Percentiles rank a stretch among this genome's conserved stretches.
phyloP scores from a whole-genome alignment of 2,888 invertebrate genomes.

The Agrochola macilenta region DNA sequence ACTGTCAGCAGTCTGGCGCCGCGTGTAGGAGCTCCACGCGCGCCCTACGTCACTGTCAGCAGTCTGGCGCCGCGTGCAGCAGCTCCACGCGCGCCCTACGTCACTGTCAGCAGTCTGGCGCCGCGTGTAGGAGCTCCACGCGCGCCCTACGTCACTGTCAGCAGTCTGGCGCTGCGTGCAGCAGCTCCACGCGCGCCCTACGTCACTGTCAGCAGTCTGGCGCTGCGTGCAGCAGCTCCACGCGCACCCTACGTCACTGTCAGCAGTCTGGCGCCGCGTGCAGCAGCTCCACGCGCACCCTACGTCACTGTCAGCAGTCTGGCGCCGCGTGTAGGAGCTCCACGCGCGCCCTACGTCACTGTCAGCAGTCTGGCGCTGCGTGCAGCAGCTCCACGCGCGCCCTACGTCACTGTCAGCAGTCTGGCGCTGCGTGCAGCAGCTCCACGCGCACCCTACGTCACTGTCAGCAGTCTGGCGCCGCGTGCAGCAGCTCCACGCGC shows the following conservation, averaged over 20 bases:
- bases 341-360: constrained; percentile 5
- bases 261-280: neutral
- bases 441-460: neutral
- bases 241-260: neutral
- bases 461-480: neutral
- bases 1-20: too few relatives aligned
- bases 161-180: neutral
- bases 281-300: neutral
- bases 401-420: constrained; percentile 3
- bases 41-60: neutral
- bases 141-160: too few relatives aligned
- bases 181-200: neutral
- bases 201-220: neutral
- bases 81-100: neutral
- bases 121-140: too few relatives aligned
- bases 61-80: neutral
- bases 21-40: neutral
- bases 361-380: neutral
- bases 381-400: neutral
- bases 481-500: neutral
- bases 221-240: neutral
- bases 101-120: neutral
- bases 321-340: neutral
- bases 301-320: constrained; percentile 2
- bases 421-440: neutral